Conservation (phyloP, 2,888 invertebrate species). For the Sarcophaga rosellei region DNA sequence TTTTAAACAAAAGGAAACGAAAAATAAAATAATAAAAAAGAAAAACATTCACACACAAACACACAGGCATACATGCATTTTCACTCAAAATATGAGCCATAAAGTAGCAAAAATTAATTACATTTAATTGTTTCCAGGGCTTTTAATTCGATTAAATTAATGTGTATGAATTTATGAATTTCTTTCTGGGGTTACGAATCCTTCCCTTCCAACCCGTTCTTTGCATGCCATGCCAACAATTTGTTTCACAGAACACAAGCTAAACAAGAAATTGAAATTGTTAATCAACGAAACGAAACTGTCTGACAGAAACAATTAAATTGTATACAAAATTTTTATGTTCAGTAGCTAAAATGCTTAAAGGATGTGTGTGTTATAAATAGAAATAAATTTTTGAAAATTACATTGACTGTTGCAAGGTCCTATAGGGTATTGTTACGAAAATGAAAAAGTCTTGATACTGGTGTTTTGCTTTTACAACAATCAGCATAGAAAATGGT, state of each 20-base stretch:
- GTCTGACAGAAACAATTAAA: too few species aligned
- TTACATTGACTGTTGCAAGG: too few species aligned
- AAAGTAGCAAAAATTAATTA: constrained; percentile 66
- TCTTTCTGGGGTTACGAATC: not conserved
- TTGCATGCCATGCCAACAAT: not conserved
- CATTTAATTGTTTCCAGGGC: constrained; percentile 63
- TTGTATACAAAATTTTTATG: too few species aligned
- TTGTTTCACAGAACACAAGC: not conserved
- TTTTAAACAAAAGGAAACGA: constrained; percentile 44
- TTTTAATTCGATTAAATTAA: constrained; percentile 67
- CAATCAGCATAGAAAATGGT: too few species aligned
- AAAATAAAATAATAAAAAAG: constrained; percentile 25
- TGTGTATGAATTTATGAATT: constrained; percentile 23
- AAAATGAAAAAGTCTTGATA: too few species aligned
- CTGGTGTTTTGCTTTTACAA: too few species aligned
- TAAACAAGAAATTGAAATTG: too few species aligned
- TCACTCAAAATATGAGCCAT: constrained; percentile 49
- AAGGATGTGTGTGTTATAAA: too few species aligned
- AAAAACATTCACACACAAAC: not conserved
- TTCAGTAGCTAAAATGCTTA: too few species aligned
- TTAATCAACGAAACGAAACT: too few species aligned
- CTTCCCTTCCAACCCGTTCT: not conserved
- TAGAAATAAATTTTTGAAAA: too few species aligned
- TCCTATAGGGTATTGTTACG: too few species aligned
- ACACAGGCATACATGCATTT: not conserved